A percentile compares a stretch with the other conserved stretches of the same genome.
Evolutionary conservation across 1,140 invertebrate species (phyloP).

Genomic region (Periplaneta americana): DNA sequence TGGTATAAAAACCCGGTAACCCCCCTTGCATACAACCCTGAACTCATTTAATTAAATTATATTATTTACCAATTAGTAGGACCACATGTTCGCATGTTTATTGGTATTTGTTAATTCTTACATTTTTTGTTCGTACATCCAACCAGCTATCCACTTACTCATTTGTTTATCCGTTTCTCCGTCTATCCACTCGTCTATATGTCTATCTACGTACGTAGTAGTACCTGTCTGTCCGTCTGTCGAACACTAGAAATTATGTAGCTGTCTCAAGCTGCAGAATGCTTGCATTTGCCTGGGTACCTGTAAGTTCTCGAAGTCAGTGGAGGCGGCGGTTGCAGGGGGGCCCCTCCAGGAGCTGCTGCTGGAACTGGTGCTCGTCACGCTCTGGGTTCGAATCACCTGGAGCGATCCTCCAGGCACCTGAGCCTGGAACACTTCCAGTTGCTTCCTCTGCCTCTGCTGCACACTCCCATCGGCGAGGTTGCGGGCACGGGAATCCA

Average conservation of each 20-base stretch:
- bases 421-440: conserved; percentile 40
- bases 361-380: conserved; percentile 18
- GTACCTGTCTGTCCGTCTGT: neutral
- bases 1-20: neutral
- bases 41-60: too few species aligned
- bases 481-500: conserved; percentile 43
- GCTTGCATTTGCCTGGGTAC: too few species aligned
- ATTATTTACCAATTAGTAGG: too few species aligned
- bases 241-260: neutral
- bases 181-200: neutral
- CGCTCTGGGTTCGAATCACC: conserved; percentile 34
- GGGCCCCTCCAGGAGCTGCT: neutral
- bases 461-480: conserved; percentile 34
- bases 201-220: neutral
- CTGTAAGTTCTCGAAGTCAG: conserved; percentile 22
- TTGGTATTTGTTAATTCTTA: too few species aligned
- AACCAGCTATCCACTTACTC: too few species aligned
- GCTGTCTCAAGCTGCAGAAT: neutral
- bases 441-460: conserved; percentile 33
- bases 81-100: too few species aligned
- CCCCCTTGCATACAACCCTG: neutral
- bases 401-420: conserved; percentile 35
- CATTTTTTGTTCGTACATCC: too few species aligned
- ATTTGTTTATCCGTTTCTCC: neutral
- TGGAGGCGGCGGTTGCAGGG: neutral